A percentile compares a stretch with the other conserved stretches of the same genome.
Evolutionary conservation across 2,797 vertebrate genomes (phyloP).

Genomic region (Apogon hyalosoma): DNA sequence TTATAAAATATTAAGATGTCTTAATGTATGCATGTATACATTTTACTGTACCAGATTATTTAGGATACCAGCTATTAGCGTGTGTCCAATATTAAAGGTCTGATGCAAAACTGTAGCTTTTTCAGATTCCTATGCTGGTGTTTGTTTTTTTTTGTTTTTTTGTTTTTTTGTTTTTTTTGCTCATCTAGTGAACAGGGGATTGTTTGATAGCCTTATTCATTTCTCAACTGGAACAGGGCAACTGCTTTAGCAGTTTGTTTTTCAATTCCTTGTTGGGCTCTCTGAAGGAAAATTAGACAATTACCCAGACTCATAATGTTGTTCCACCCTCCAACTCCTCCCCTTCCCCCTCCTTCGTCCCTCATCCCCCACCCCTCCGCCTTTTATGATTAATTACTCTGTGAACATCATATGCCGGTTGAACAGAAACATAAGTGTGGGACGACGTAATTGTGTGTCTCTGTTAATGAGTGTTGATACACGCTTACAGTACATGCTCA

Average conservation of each 20-base stretch:
- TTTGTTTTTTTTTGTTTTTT: neutral
- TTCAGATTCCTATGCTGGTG: neutral
- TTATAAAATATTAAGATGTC: too few species aligned
- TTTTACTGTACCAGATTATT: too few species aligned
- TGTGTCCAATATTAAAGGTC: too few species aligned
- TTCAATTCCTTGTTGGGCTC: constrained; percentile 74
- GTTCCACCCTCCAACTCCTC: constrained; percentile 59
- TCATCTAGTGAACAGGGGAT: constrained; percentile 4
- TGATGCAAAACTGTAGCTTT: too few species aligned
- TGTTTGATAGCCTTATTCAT: constrained; percentile 44
- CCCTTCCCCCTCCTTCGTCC: constrained; percentile 11
- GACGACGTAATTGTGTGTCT: constrained; percentile 79
- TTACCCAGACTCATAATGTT: constrained; percentile 83
- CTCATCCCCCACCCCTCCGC: constrained; percentile 72
- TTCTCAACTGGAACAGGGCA: constrained; percentile 32
- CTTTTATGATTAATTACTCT: constrained; percentile 84
- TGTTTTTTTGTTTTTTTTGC: neutral
- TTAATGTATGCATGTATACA: too few species aligned
- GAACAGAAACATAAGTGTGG: constrained; percentile 81
- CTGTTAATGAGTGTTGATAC: constrained; percentile 83
- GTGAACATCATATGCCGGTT: constrained; percentile 82
- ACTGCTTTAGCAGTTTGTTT: constrained; percentile 65
- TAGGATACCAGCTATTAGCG: too few species aligned
- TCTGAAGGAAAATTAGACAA: constrained; percentile 84
- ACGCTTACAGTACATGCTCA: constrained; percentile 62